A percentile compares a stretch with the other conserved stretches of the same genome.
Conservation (phyloP, 2,888 invertebrate genomes). For the Acronicta psi region DNA sequence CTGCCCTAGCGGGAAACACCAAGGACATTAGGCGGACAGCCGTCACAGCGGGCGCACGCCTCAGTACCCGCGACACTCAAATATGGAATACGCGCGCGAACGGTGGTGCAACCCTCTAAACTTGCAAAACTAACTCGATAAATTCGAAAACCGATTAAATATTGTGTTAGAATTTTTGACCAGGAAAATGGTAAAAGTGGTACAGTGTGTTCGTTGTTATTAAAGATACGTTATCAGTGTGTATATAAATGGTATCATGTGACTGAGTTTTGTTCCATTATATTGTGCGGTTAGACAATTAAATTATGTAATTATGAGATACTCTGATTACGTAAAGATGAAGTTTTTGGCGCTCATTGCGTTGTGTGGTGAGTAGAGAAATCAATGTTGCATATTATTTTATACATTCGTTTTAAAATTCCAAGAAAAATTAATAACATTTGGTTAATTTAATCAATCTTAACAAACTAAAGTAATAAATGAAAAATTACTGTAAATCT, state of each 20-base stretch:
- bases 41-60: slow-evolving; percentile 68
- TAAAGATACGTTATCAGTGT: slow-evolving; percentile 42
- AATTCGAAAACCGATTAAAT: slow-evolving; percentile 16
- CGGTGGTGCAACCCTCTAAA: slow-evolving; percentile 71
- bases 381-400: slow-evolving; percentile 6
- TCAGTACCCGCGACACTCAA: slow-evolving; percentile 60
- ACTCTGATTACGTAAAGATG: slow-evolving; percentile 72
- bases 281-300: slow-evolving; percentile 40
- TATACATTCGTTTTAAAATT: no score
- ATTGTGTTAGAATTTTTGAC: slow-evolving; percentile 40
- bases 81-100: slow-evolving; percentile 75
- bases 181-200: slow-evolving; percentile 50
- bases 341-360: slow-evolving; percentile 78
- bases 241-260: slow-evolving; percentile 59
- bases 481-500: no score
- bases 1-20: slow-evolving; percentile 82
- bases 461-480: background rate
- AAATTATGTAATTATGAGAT: slow-evolving; percentile 64
- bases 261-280: slow-evolving; percentile 60
- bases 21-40: slow-evolving; percentile 81
- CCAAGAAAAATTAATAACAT: no score
- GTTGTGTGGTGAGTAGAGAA: slow-evolving; percentile 78
- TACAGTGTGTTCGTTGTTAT: slow-evolving; percentile 49
- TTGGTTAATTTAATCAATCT: background rate
- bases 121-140: slow-evolving; percentile 50